Conservation (phyloP, 1,140 invertebrate genomes). For the Agrypnia vestita region DNA sequence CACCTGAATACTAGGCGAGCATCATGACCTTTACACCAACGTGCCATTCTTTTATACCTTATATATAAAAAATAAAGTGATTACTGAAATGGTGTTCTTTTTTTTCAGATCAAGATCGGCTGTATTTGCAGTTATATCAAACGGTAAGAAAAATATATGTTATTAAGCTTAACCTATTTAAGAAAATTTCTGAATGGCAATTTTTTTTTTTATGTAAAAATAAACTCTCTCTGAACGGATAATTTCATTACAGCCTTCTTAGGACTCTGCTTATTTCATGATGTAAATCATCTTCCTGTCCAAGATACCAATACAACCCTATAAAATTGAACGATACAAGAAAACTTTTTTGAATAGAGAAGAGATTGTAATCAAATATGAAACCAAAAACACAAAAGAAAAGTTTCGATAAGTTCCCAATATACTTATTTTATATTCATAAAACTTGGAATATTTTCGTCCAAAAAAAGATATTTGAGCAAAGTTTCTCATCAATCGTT, state of each 20-base stretch:
- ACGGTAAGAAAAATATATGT: neutral
- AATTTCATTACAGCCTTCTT: too few relatives aligned
- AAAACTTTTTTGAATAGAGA: neutral
- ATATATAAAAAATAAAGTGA: too few relatives aligned
- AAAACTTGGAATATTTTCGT: slow-evolving; percentile 22
- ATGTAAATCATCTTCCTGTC: neutral
- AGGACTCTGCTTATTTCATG: too few relatives aligned
- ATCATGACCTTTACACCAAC: too few relatives aligned
- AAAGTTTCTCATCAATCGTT: slow-evolving; percentile 34
- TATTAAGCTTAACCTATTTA: too few relatives aligned
- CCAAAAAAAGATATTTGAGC: neutral
- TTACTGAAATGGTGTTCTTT: neutral
- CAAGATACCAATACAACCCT: neutral
- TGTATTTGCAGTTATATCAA: neutral
- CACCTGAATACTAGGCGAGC: too few relatives aligned
- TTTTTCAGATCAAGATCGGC: neutral
- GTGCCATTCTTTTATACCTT: too few relatives aligned
- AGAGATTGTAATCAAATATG: slow-evolving; percentile 8
- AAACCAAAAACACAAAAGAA: slow-evolving; percentile 11
- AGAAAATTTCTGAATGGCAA: too few relatives aligned
- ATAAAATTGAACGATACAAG: slow-evolving; percentile 12
- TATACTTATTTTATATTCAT: slow-evolving; percentile 16
- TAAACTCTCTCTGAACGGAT: too few relatives aligned
- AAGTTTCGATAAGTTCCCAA: slow-evolving; percentile 19
- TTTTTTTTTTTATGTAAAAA: too few relatives aligned